Percentiles rank a stretch among this genome's conserved stretches.
Conservation (phyloP, 2,888 invertebrate genomes). For the Dendrolimus pini region DNA sequence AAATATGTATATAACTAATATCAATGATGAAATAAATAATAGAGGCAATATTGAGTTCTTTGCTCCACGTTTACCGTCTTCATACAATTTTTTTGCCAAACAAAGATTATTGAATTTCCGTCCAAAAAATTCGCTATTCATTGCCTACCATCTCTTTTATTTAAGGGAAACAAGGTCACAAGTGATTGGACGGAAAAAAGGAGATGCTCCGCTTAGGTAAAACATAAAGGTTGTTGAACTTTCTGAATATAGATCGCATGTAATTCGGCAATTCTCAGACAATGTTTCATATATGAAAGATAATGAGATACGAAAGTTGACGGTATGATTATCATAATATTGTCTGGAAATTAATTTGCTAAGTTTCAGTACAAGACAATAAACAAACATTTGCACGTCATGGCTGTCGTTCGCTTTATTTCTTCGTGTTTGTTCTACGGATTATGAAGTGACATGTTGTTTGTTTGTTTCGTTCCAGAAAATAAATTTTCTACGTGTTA, state of each 20-base stretch:
- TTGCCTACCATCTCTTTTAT: conserved; percentile 36
- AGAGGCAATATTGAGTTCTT: conserved; percentile 5
- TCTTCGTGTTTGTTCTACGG: background rate
- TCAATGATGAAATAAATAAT: conserved; percentile 9
- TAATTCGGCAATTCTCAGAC: conserved; percentile 25
- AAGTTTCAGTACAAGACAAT: conserved; percentile 8
- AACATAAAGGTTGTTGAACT: conserved; percentile 40
- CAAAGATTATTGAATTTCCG: conserved; percentile 34
- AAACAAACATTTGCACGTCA: background rate
- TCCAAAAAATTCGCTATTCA: conserved; percentile 32
- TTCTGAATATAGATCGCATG: conserved; percentile 20
- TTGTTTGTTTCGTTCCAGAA: background rate
- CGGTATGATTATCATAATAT: conserved; percentile 16
- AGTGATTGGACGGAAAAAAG: conserved; percentile 35
- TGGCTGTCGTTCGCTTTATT: background rate
- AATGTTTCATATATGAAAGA: conserved; percentile 9
- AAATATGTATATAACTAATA: no score
- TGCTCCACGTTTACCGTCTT: conserved; percentile 12
- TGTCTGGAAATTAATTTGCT: conserved; percentile 18
- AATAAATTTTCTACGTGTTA: no score
- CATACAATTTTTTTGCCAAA: conserved; percentile 16
- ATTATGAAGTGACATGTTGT: background rate
- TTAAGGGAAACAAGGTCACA: conserved; percentile 47
- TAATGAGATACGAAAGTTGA: conserved; percentile 8
- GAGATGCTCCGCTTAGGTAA: conserved; percentile 30